phyloP scores from a whole-genome alignment of 2,113 vertebrate species.

The Pseudois nayaur region DNA sequence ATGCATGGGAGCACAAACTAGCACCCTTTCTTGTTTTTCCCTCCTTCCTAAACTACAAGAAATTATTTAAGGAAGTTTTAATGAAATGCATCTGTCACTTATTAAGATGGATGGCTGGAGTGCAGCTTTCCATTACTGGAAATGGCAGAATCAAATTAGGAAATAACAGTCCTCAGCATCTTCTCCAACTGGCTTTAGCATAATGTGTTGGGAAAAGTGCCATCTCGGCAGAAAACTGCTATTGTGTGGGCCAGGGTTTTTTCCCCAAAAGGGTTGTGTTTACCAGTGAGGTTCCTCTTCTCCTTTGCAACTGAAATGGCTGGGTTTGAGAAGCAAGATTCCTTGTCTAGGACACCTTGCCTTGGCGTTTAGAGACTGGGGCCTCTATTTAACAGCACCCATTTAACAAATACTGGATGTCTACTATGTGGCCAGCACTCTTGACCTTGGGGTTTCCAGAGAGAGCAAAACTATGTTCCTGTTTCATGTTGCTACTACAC shows the following conservation, averaged over 20 bases:
- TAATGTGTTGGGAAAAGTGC: slow-evolving; percentile 86
- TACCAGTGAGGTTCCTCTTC: slow-evolving; percentile 32
- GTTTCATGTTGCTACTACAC: neutral
- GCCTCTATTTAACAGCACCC: neutral
- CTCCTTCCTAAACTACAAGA: slow-evolving; percentile 79
- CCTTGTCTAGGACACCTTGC: neutral
- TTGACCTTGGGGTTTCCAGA: neutral
- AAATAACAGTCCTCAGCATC: slow-evolving; percentile 86
- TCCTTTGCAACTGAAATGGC: neutral
- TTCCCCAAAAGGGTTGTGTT: slow-evolving; percentile 65
- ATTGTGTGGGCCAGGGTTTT: slow-evolving; percentile 47
- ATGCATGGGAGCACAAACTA: slow-evolving; percentile 72
- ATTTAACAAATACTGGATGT: neutral
- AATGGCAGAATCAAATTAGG: slow-evolving; percentile 88
- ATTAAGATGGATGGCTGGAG: slow-evolving; percentile 83
- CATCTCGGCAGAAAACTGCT: slow-evolving; percentile 80
- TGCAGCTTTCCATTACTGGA: slow-evolving; percentile 86
- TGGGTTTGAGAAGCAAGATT: neutral
- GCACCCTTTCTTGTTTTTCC: slow-evolving; percentile 68
- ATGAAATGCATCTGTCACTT: slow-evolving; percentile 87
- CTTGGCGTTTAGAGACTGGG: neutral
- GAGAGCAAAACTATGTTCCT: neutral
- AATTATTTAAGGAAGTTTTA: slow-evolving; percentile 86
- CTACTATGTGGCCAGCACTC: neutral
- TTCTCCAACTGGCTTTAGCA: slow-evolving; percentile 83